Evolutionary conservation across 2,797 vertebrate genomes (phyloP).

Genomic region (Chelon auratus): DNA sequence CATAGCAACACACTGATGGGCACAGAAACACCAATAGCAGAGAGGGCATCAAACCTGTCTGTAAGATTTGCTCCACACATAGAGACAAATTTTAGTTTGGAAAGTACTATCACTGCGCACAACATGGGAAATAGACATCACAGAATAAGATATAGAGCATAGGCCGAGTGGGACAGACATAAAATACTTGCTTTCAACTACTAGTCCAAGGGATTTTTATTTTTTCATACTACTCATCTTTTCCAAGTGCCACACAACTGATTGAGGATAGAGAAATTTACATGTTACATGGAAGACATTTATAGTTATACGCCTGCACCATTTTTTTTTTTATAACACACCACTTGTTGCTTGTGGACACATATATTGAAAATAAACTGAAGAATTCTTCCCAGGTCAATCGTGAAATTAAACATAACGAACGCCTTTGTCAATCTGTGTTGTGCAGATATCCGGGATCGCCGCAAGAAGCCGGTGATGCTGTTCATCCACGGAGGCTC

Average conservation of each 20-base stretch:
- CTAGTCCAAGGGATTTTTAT: conserved; percentile 25
- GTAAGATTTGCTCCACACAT: conserved; percentile 64
- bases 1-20: conserved; percentile 73
- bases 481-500: conserved; percentile 97
- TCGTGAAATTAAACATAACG: not conserved
- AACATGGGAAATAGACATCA: conserved; percentile 34
- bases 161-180: conserved; percentile 23
- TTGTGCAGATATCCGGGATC: conserved; percentile 92
- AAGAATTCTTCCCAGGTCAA: not conserved
- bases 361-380: too few species aligned
- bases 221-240: conserved; percentile 10
- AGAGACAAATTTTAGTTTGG: conserved; percentile 44
- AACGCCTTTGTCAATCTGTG: conserved; percentile 48
- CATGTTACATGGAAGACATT: too few species aligned
- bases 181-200: conserved; percentile 30
- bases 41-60: conserved; percentile 63
- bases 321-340: not conserved
- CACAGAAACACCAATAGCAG: conserved; percentile 67
- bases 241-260: not conserved
- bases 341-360: conserved; percentile 28
- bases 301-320: too few species aligned
- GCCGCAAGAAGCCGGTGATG: conserved; percentile 96
- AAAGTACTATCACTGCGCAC: conserved; percentile 52
- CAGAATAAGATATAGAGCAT: conserved; percentile 37
- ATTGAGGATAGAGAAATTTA: not conserved